These are phyloP conservation scores for Pocillopora damicornis DNA, from an alignment of 64 coral and sea anemone genomes.

Conservation along the genomic window DNA sequence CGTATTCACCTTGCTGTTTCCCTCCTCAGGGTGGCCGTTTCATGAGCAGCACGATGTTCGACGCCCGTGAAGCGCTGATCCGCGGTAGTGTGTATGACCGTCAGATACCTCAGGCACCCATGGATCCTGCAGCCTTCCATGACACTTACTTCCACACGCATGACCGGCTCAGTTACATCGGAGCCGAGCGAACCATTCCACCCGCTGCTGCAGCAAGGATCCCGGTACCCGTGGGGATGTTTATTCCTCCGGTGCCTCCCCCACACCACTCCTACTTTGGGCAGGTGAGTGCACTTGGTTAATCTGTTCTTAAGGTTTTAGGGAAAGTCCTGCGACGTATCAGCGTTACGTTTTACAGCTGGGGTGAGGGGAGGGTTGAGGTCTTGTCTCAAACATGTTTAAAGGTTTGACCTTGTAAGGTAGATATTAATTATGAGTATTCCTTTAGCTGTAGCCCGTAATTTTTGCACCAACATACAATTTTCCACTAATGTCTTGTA, in stretches of 20 bases:
- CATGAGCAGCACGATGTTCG: constrained; percentile 99
- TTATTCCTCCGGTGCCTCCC: constrained; percentile 89
- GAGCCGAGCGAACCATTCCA: constrained; percentile 85
- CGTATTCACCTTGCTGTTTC: neutral
- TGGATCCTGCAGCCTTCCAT: constrained; percentile 84
- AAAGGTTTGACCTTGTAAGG: no score
- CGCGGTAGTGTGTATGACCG: constrained; percentile 85
- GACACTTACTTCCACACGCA: constrained; percentile 92
- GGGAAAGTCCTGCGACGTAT: no score
- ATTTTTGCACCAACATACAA: no score
- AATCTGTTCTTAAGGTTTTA: neutral
- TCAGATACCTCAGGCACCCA: constrained; percentile 62
- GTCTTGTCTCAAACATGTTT: no score
- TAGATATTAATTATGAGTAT: no score
- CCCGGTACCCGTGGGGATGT: constrained; percentile 98
- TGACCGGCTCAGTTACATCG: constrained; percentile 95
- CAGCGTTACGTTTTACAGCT: no score
- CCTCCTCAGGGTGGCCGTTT: constrained; percentile 83
- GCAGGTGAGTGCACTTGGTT: constrained; percentile 40
- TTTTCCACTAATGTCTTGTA: no score
- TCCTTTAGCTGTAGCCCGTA: no score
- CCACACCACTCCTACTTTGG: constrained; percentile 90
- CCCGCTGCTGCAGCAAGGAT: constrained; percentile 91
- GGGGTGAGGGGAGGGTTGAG: no score
- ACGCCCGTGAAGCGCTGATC: constrained; percentile 92